phyloP scores from a whole-genome alignment of 2,113 vertebrate species.

The Myrmecophaga tridactyla region DNA sequence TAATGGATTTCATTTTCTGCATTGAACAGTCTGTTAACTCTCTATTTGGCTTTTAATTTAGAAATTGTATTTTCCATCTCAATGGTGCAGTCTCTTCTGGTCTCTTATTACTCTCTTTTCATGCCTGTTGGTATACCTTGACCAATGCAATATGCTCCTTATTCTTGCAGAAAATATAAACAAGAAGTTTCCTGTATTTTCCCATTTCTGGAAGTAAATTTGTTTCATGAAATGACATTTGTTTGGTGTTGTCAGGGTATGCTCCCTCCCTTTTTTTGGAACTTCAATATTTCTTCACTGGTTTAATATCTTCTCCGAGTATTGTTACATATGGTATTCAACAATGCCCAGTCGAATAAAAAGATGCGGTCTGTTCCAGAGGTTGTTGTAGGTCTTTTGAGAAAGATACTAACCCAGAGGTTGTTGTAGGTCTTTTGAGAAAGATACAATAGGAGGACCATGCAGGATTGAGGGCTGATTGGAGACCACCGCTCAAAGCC shows the following conservation, averaged over 20 bases:
- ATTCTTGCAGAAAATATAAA: neutral
- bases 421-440: neutral
- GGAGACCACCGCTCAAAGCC: neutral
- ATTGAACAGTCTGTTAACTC: neutral
- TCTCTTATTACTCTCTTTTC: neutral
- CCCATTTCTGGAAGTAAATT: neutral
- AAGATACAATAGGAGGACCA: neutral
- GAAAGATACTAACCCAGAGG: neutral
- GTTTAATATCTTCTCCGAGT: neutral
- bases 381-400: neutral
- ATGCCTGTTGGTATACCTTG: neutral
- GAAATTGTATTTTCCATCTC: neutral
- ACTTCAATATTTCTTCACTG: neutral
- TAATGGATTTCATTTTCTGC: neutral
- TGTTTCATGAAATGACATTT: neutral
- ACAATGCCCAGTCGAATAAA: neutral
- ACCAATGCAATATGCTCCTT: neutral
- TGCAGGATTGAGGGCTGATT: neutral
- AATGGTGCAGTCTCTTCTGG: neutral
- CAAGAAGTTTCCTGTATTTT: neutral
- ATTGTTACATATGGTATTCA: neutral
- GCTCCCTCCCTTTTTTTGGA: neutral
- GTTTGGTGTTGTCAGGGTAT: neutral
- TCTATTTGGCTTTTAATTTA: constrained; percentile 12
- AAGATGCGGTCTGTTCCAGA: neutral